phyloP scores from a whole-genome alignment of 2,113 vertebrate species.

The Danionella cerebrum region DNA sequence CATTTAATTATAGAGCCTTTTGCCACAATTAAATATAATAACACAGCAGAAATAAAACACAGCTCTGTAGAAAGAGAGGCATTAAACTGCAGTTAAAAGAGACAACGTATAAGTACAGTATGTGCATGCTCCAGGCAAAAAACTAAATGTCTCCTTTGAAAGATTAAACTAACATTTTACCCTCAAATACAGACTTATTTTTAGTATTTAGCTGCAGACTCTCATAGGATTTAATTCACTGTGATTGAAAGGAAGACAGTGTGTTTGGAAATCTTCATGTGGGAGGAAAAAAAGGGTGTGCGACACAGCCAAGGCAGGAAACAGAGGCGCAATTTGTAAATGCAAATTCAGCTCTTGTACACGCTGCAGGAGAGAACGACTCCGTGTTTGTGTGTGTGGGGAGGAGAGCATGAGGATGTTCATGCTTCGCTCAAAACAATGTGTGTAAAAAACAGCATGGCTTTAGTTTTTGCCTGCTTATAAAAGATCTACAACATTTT shows the following conservation, averaged over 20 bases:
- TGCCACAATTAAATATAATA: not conserved
- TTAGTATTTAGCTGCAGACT: not conserved
- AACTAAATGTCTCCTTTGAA: not conserved
- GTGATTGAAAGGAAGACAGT: slow-evolving; percentile 8
- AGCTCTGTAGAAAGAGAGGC: not conserved
- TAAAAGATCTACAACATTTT: no score
- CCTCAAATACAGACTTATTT: no score
- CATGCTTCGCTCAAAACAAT: not conserved
- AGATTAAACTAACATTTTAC: not conserved
- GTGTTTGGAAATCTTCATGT: slow-evolving; percentile 14
- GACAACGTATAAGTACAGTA: no score
- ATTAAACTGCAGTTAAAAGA: not conserved
- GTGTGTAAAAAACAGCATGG: not conserved
- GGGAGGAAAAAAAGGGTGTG: slow-evolving; percentile 24
- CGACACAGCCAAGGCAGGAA: slow-evolving; percentile 13
- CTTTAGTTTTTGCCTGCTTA: not conserved
- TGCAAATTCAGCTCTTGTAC: slow-evolving; percentile 38
- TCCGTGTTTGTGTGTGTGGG: slow-evolving; percentile 6
- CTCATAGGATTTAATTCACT: not conserved
- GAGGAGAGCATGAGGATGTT: not conserved
- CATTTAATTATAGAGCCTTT: not conserved
- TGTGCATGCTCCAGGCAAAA: no score
- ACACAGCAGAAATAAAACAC: not conserved
- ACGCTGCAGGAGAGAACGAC: not conserved
- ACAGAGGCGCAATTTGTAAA: slow-evolving; percentile 41